Evolutionary conservation across 2,113 vertebrate genomes (phyloP).

Genomic region (Podiceps cristatus): DNA sequence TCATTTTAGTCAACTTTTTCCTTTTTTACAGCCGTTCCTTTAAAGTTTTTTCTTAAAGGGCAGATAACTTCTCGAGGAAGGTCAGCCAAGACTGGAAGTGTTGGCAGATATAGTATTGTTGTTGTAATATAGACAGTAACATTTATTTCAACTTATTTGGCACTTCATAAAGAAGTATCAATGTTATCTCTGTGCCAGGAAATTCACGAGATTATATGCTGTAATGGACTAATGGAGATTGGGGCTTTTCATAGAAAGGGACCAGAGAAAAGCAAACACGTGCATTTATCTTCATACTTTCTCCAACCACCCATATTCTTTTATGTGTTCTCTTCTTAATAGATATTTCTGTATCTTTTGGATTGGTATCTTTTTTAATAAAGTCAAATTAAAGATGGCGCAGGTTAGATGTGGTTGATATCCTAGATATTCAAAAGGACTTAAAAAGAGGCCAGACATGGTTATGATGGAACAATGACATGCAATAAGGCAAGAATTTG

Average conservation of each 20-base stretch:
- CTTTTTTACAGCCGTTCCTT: neutral
- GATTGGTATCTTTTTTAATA: neutral
- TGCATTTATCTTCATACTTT: neutral
- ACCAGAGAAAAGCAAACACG: neutral
- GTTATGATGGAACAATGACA: neutral
- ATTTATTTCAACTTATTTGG: neutral
- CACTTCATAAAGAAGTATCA: slow-evolving; percentile 2
- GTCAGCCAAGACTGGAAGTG: neutral
- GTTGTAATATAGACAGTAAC: neutral
- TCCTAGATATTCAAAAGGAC: neutral
- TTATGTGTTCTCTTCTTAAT: neutral
- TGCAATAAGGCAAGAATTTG: neutral
- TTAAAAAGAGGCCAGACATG: neutral
- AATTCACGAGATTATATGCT: neutral
- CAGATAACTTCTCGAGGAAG: neutral
- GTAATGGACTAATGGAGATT: neutral
- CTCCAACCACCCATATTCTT: neutral
- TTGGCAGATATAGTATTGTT: neutral
- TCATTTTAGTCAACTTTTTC: neutral
- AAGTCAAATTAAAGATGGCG: neutral
- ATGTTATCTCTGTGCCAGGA: neutral
- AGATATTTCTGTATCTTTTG: neutral
- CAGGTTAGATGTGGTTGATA: neutral
- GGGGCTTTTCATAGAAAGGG: neutral
- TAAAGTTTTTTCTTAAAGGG: neutral